A percentile compares a stretch with the other conserved stretches of the same genome.
phyloP scores from a whole-genome alignment of 2,888 invertebrate species.

The Rhyacophila evoluta region DNA sequence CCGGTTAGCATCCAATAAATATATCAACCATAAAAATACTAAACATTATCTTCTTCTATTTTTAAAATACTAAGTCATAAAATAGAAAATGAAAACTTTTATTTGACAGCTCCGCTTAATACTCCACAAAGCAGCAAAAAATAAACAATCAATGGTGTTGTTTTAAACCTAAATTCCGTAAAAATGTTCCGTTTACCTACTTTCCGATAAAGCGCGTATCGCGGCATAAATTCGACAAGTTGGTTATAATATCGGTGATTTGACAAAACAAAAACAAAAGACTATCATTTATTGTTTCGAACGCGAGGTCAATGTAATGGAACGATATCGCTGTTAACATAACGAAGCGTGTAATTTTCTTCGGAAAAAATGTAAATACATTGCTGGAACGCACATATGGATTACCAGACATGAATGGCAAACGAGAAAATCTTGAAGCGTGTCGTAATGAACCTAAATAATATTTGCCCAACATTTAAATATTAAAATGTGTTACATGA shows the following conservation, averaged over 20 bases:
- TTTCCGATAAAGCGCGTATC: constrained; percentile 4
- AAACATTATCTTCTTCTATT: too few relatives aligned
- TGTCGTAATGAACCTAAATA: too few relatives aligned
- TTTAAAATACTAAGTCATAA: background rate
- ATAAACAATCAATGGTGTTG: background rate
- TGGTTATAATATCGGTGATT: background rate
- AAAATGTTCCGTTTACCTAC: constrained; percentile 16
- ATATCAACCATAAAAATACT: too few relatives aligned
- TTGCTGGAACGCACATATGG: too few relatives aligned
- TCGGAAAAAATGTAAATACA: background rate
- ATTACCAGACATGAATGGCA: too few relatives aligned
- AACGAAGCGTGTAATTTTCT: background rate
- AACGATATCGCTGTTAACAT: background rate
- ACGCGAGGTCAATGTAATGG: background rate
- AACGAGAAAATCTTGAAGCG: too few relatives aligned
- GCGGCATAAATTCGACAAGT: constrained; percentile 1
- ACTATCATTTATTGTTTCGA: background rate
- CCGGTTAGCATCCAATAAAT: too few relatives aligned
- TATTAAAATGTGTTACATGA: too few relatives aligned
- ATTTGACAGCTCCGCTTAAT: background rate
- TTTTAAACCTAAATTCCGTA: background rate
- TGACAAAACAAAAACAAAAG: background rate
- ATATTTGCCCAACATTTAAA: too few relatives aligned
- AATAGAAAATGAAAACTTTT: background rate
- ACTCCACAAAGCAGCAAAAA: background rate